Conservation (phyloP, 2,113 vertebrate species). For the Tyto alba region DNA sequence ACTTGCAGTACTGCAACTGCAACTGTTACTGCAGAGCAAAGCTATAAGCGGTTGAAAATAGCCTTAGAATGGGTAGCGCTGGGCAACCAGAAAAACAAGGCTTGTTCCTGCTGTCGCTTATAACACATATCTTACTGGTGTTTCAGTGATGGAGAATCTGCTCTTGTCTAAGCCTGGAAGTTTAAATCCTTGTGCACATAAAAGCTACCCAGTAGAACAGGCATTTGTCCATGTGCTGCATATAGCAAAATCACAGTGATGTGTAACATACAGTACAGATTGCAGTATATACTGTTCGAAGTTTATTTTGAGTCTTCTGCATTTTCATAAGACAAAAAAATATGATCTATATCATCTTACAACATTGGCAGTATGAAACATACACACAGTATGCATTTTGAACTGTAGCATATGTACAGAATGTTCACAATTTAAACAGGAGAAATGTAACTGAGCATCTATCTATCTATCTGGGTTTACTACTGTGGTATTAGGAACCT, state of each 20-base stretch:
- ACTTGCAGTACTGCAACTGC: neutral
- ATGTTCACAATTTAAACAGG: slow-evolving; percentile 68
- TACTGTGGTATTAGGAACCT: neutral
- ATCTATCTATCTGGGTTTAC: neutral
- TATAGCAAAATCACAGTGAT: slow-evolving; percentile 56
- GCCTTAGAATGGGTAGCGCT: neutral
- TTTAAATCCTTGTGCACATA: slow-evolving; percentile 16
- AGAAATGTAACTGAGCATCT: slow-evolving; percentile 37
- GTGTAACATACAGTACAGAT: slow-evolving; percentile 64
- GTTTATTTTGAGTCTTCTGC: slow-evolving; percentile 68
- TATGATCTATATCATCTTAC: slow-evolving; percentile 69
- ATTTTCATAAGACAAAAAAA: slow-evolving; percentile 68
- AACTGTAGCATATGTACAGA: slow-evolving; percentile 68
- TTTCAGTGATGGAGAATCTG: neutral
- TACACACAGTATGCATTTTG: slow-evolving; percentile 70
- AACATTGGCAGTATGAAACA: slow-evolving; percentile 65
- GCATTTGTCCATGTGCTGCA: slow-evolving; percentile 59
- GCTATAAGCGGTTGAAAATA: neutral
- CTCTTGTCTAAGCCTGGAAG: neutral
- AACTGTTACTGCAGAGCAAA: neutral
- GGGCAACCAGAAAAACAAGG: neutral
- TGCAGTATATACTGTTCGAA: slow-evolving; percentile 57
- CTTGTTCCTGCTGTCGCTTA: neutral
- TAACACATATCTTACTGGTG: neutral
- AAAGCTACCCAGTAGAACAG: slow-evolving; percentile 22